A percentile compares a stretch with the other conserved stretches of the same genome.
phyloP scores from a whole-genome alignment of 1,140 invertebrate species.

The Sarcophaga peregrina region DNA sequence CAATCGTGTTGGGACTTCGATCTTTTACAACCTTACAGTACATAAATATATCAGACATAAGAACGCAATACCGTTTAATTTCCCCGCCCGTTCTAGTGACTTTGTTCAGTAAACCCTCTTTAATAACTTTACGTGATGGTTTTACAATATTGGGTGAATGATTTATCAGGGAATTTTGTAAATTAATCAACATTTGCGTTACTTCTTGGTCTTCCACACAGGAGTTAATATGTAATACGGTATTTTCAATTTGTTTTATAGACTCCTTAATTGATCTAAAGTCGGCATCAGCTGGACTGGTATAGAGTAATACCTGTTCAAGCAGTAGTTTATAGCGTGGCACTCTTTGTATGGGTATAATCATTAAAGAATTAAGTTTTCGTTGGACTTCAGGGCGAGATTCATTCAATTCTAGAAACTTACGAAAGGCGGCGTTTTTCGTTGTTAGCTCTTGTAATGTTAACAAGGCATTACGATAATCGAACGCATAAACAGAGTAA shows the following conservation, averaged over 20 bases:
- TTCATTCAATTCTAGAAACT: slow-evolving; percentile 75
- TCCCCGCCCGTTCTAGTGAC: slow-evolving; percentile 69
- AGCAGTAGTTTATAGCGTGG: slow-evolving; percentile 80
- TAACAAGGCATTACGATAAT: slow-evolving; percentile 74
- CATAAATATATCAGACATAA: slow-evolving; percentile 72
- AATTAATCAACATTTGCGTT: slow-evolving; percentile 74
- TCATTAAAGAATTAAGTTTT: slow-evolving; percentile 78
- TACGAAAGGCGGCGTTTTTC: slow-evolving; percentile 71
- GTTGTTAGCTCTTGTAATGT: slow-evolving; percentile 72
- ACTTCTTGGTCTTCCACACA: slow-evolving; percentile 79
- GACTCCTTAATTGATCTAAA: slow-evolving; percentile 73
- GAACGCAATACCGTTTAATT: slow-evolving; percentile 68
- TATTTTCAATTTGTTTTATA: slow-evolving; percentile 74
- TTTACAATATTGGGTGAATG: slow-evolving; percentile 74
- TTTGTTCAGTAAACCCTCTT: slow-evolving; percentile 77
- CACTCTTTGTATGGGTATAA: slow-evolving; percentile 81
- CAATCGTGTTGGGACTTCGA: slow-evolving; percentile 57
- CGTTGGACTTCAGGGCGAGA: slow-evolving; percentile 76
- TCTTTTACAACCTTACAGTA: slow-evolving; percentile 72
- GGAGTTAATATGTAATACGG: slow-evolving; percentile 78
- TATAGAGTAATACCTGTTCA: slow-evolving; percentile 75
- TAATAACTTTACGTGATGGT: slow-evolving; percentile 76
- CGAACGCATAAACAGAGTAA: slow-evolving; percentile 82
- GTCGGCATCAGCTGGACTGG: slow-evolving; percentile 71
- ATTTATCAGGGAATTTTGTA: slow-evolving; percentile 74